Evolutionary conservation across 2,888 invertebrate species (phyloP), one percentile per base, ranked within the genome.

Genomic region (Stegophylla sp.): DNA sequence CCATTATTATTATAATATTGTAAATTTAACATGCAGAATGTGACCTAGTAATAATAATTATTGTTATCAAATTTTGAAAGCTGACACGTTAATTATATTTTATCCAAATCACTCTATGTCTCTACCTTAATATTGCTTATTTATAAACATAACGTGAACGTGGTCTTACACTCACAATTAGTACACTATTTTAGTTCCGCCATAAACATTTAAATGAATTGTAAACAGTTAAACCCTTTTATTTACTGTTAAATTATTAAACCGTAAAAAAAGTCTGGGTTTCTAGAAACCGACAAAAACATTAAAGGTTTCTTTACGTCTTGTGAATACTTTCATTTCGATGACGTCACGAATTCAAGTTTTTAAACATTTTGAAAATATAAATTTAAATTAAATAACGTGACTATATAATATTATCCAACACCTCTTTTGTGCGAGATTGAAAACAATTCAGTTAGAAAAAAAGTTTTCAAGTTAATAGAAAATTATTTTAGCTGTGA

Each of bases 211-310:
- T 71, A 53, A 71, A 71, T 71, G 20, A 15, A 53, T 41, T 41
- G 34, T 53, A 71, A 53, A 56, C 53, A 71, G 41, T 71, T 71
- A 53, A 71, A 71, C 71, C 41, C 34, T 53, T 71, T 53, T n/a
- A 71, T 23, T 13, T 71, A 41, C 53, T 53, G 41, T 71, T 53
- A 53, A 71, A 34, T 34, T 41, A 71, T 53, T 23, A 23, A 20
- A 71, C 53, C 20, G 41, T 71, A 71, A 53, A 71, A 53, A 34
- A 23, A 23, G 53, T 15, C 9, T 17, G 53, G 20, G 53, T 71
- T 53, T 53, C 3, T n/a, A n/a, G n/a, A n/a, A n/a, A n/a, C n/a
- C 12, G 10, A 23, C 20, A 53, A 34, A 69, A 53, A 71, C 53
- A 71, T 41, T 56, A 34, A 53, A 71, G 34, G 28, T 71, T 28